These are phyloP conservation scores for Macroteleia sp. DNA, from an alignment of 2,888 invertebrate genomes.

Conservation along the genomic window DNA sequence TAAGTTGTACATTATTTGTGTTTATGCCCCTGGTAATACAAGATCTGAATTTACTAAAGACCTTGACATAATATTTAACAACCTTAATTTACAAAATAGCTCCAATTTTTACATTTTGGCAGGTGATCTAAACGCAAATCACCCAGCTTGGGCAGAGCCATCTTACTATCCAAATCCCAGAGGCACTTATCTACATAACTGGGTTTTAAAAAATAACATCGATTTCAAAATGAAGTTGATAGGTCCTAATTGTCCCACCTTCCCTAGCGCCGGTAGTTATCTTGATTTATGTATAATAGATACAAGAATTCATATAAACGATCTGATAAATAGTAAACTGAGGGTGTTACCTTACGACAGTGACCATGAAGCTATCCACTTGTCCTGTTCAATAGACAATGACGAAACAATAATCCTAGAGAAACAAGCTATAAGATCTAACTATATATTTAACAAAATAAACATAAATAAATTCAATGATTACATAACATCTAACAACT, in stretches of 20 bases:
- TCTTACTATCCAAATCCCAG: neutral
- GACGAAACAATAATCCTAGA: neutral
- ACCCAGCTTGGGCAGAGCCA: neutral
- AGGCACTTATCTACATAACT: neutral
- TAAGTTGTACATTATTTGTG: neutral
- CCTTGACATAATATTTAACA: neutral
- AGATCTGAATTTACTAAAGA: neutral
- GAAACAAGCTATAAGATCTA: too few species aligned
- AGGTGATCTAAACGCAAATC: slow-evolving; percentile 16
- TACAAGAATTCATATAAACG: neutral
- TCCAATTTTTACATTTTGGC: slow-evolving; percentile 3
- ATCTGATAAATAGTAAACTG: neutral
- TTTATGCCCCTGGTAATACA: neutral
- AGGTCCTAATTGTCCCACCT: neutral
- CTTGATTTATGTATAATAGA: slow-evolving; percentile 25
- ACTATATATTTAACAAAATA: slow-evolving; percentile 10
- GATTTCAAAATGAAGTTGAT: neutral
- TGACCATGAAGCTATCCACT: slow-evolving; percentile 6
- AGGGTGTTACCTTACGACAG: slow-evolving; percentile 40
- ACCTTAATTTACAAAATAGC: neutral
- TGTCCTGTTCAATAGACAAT: neutral
- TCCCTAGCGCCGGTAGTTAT: neutral
- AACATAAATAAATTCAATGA: neutral
- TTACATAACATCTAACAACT: neutral
- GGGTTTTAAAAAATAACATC: neutral